Evolutionary conservation across 2,113 vertebrate species (phyloP).

Genomic region (Clarias magur): DNA sequence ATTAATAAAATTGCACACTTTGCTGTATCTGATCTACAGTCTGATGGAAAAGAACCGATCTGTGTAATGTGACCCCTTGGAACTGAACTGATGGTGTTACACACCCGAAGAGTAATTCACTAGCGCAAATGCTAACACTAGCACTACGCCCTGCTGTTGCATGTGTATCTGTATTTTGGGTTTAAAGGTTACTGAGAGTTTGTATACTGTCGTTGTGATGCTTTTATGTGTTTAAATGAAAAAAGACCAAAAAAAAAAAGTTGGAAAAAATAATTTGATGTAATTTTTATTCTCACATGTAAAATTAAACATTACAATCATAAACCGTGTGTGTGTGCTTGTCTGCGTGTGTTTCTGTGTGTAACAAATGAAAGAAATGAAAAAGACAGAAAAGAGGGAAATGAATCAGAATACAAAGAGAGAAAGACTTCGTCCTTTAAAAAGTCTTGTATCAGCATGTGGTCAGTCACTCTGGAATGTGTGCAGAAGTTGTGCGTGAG

Average conservation of each 20-base stretch:
- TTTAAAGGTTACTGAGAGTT: constrained; percentile 84
- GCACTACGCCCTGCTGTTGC: constrained; percentile 80
- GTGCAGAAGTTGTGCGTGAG: too few relatives aligned
- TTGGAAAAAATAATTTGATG: constrained; percentile 64
- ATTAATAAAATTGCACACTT: neutral
- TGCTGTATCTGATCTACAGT: neutral
- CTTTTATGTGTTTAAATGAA: constrained; percentile 87
- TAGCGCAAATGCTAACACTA: neutral
- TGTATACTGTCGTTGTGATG: constrained; percentile 92
- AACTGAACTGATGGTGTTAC: neutral
- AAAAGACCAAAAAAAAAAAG: constrained; percentile 68
- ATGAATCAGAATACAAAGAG: neutral
- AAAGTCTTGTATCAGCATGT: too few relatives aligned
- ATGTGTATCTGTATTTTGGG: constrained; percentile 89
- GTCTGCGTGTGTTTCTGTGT: neutral
- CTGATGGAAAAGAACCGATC: neutral
- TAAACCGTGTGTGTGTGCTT: constrained; percentile 16
- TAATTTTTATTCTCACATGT: constrained; percentile 66
- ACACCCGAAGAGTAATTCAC: neutral
- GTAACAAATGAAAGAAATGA: neutral
- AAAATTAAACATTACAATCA: constrained; percentile 65
- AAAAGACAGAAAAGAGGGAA: neutral
- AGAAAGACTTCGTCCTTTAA: neutral
- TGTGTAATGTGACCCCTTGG: neutral
- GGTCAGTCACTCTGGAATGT: too few relatives aligned